Conservation (phyloP, 2,113 vertebrate genomes). For the Emydocephalus ijimae region DNA sequence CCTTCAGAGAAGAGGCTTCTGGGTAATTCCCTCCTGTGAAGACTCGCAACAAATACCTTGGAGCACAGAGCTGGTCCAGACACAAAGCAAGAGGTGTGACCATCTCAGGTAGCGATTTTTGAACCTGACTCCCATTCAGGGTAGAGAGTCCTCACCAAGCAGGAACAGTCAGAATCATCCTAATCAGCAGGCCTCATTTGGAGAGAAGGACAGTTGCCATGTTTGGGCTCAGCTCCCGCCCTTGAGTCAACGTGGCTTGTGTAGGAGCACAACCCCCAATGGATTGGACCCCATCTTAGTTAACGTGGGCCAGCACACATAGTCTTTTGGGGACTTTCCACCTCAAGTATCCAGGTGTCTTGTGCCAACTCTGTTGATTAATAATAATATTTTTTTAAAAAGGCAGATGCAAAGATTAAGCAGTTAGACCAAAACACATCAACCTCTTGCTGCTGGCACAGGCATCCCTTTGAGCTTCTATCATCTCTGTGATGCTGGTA, state of each 20-base stretch:
- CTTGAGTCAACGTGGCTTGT: not conserved
- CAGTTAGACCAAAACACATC: fast-evolving
- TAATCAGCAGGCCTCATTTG: not conserved
- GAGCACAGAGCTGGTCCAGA: not conserved
- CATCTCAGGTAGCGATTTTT: not conserved
- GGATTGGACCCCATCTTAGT: not conserved
- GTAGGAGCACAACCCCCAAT: not conserved
- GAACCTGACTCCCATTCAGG: too few species aligned
- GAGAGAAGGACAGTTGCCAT: too few species aligned
- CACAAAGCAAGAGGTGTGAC: too few species aligned
- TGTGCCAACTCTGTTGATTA: not conserved
- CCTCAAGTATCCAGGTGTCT: not conserved
- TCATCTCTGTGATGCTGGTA: not conserved
- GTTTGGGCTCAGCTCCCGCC: too few species aligned
- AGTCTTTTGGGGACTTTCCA: not conserved
- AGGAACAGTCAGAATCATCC: not conserved
- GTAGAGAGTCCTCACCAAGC: not conserved
- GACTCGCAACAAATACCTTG: slow-evolving; percentile 3
- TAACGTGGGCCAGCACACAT: too few species aligned
- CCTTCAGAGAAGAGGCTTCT: slow-evolving; percentile 47
- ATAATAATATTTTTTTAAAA: not conserved
- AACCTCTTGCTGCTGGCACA: not conserved
- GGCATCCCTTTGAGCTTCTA: fast-evolving
- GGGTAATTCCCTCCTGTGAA: slow-evolving; percentile 54
- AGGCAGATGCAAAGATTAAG: not conserved